Percentiles rank a stretch among this genome's conserved stretches.
phyloP scores from a whole-genome alignment of 2,113 vertebrate species.

The Brachionichthys hirsutus region DNA sequence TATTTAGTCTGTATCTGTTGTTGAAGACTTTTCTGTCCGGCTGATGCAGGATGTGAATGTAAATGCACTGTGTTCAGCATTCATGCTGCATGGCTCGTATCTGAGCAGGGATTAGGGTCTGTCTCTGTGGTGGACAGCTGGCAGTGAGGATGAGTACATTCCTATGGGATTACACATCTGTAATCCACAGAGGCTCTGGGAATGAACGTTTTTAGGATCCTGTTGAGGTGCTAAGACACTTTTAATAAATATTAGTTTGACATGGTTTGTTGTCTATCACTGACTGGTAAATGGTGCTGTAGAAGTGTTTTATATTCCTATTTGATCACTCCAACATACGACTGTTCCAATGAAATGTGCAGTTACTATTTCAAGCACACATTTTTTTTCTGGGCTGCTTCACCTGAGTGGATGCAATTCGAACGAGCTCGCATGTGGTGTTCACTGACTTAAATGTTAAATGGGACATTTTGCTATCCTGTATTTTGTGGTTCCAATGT shows the following conservation, averaged over 20 bases:
- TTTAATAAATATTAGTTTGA: constrained; percentile 32
- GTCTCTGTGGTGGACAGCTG: constrained; percentile 58
- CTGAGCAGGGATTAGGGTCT: constrained; percentile 25
- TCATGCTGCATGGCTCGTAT: constrained; percentile 17
- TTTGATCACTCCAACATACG: no score
- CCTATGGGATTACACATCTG: constrained; percentile 73
- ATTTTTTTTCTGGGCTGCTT: neutral
- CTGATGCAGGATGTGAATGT: constrained; percentile 11
- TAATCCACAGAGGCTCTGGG: constrained; percentile 45
- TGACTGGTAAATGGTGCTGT: neutral
- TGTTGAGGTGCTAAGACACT: constrained; percentile 17
- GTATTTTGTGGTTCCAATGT: neutral
- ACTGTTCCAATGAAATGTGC: no score
- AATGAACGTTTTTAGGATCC: constrained; percentile 56
- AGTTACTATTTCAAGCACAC: no score
- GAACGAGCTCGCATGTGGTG: neutral
- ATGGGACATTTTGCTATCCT: neutral
- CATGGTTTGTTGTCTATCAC: constrained; percentile 1
- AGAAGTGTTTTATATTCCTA: no score
- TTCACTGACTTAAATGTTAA: no score
- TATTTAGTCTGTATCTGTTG: constrained; percentile 13
- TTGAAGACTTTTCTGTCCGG: neutral
- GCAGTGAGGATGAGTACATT: constrained; percentile 59
- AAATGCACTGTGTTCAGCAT: constrained; percentile 1
- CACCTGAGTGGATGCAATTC: neutral